Conservation (phyloP, 2,797 vertebrate genomes). For the Halcyon chelicuti region DNA sequence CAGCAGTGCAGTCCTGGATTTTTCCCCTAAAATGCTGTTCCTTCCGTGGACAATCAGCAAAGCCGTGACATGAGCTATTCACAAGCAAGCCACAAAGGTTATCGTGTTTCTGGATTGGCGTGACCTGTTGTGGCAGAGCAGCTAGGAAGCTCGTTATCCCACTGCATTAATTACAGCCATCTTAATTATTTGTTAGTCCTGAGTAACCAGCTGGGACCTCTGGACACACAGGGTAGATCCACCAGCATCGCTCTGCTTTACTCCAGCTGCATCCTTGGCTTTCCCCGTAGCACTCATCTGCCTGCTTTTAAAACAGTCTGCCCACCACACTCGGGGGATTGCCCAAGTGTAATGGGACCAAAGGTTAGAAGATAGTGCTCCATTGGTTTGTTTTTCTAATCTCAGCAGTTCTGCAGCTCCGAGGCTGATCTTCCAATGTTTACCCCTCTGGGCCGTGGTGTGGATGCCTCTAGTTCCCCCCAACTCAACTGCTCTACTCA, state of each 20-base stretch:
- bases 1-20: neutral
- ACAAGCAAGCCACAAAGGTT: neutral
- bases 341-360: neutral
- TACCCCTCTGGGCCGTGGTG: neutral
- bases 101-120: neutral
- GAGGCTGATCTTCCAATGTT: neutral
- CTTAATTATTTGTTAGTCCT: neutral
- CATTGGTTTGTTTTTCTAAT: constrained; percentile 20
- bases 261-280: neutral
- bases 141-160: neutral
- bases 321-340: neutral
- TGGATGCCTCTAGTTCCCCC: neutral
- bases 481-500: neutral
- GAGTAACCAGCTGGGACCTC: neutral
- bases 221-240: neutral
- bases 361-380: constrained; percentile 24
- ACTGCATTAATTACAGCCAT: neutral
- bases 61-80: neutral
- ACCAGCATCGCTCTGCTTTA: neutral
- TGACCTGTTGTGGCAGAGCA: neutral
- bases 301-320: neutral
- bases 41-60: neutral
- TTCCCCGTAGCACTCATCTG: neutral
- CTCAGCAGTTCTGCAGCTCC: neutral
- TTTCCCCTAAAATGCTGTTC: neutral